Evolutionary conservation across 2,113 vertebrate species (phyloP), one percentile per base, ranked within the genome.

Genomic region (Tragelaphus imberbis): DNA sequence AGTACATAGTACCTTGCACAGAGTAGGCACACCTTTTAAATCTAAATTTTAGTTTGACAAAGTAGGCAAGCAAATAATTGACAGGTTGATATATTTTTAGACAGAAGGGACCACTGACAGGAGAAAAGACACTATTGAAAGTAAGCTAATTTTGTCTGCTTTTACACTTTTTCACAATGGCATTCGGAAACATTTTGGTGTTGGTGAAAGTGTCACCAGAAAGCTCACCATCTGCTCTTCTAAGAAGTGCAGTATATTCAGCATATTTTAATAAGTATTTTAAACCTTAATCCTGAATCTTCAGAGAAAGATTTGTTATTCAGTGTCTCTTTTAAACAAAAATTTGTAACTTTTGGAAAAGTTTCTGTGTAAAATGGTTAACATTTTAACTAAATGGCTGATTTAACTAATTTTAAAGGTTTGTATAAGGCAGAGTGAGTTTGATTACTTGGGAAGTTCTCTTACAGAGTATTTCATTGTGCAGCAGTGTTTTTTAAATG

Each of bases 31-130:
- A 58, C 33, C 7, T 96, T 98, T 96, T 95, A 88, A 75, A 58
- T 95, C 58, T 95, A 55, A 96, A 86, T 86, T 96, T 85, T 63
- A 63, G 49, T 97, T 95, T 87, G 86, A 59, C 28, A 87, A 87
- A 86, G 65, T 65, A 47, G 11, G 17, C 16, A 53, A 17, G 28
- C 19, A 51, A 28, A 23, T 82, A 88, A 65, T 56, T 49, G 2
- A 86, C 33, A 84, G 7, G 4, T 33, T 53, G 21, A 44, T 44
- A 51, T 21, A 14, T 47, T 89, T 97, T 77, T 86, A 87, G 1
- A 55, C 3, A 36, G 16, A 93, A 95, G 40, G 13, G 79, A 79
- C 13, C 51, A 3, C 65, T 56, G 19, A 84, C 15, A 63, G 30
- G 8, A 89, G 44, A 75, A 79, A 95, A 86, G 55, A 89, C 17